Evolutionary conservation across 1,140 invertebrate species (phyloP), one percentile per base, ranked within the genome.

Genomic region (Temnothorax curvispinosus): DNA sequence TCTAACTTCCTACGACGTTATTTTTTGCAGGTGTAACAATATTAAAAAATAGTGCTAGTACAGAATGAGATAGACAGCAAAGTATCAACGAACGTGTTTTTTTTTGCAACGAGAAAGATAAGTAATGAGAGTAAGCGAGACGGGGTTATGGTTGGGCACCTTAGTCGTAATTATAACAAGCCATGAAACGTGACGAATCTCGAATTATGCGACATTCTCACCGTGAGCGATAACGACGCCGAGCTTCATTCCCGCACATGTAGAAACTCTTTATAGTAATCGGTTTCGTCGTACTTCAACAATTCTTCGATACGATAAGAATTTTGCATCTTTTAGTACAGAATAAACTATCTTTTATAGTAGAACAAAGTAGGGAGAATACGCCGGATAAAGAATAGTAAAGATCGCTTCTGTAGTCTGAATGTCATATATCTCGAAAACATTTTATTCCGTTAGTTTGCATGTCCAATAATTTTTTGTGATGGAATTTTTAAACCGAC

Each of bases 111-210:
- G 32, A 81, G 56, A 32, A 32, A 69, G 6, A 32, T 50, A 69
- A 41, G 38, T 44, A 58, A 75, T 18, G 35, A 71, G 64, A 71
- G 15, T 69, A 41, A 71, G 77, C 21, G 32, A 81, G 35, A 71
- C 5, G 47, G 11, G 6, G 21, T 50, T 38, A 52, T 15, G 32
- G 8, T 41, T 41, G 9, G 44, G 64, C 21, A 71, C 64, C 50
- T 81, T 35, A 41, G 47, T 69, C 77, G 8, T 81, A 81, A 81
- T 54, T 81, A 71, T 71, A 81, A 69, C 64, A 41, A 81, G 47
- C 77, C 50, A 15, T 81, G 77, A 56, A 81, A 81, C 64, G 64
- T 71, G 38, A 56, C 77, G 35, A 81, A 81, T 81, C 9, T 81
- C 15, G 35, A 69, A 81, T 81, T 81, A 71, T 44, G 77, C 32